Conservation (phyloP, 2,888 invertebrate species). For the Thymelicus sylvestris region DNA sequence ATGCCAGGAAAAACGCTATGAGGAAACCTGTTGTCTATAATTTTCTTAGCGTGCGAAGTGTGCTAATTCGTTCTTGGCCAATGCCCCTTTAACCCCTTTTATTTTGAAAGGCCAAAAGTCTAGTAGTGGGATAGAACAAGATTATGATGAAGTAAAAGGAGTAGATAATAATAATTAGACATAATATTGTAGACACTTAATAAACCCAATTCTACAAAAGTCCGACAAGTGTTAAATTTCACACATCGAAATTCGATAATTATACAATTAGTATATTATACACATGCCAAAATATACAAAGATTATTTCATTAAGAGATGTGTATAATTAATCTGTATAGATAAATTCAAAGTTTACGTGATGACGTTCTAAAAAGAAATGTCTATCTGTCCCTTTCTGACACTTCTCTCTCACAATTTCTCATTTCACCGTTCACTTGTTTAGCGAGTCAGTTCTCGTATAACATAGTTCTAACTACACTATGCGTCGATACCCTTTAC, state of each 20-base stretch:
- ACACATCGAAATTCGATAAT: background rate
- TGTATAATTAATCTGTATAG: conserved; percentile 44
- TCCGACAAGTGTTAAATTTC: background rate
- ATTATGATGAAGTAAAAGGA: no score
- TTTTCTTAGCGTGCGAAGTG: no score
- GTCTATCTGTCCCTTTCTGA: conserved; percentile 61
- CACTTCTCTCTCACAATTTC: conserved; percentile 78
- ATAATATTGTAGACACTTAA: no score
- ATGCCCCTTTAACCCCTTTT: no score
- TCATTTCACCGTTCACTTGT: conserved; percentile 85
- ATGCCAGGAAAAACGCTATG: no score
- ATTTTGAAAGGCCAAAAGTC: no score
- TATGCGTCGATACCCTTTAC: conserved; percentile 17
- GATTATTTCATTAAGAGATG: background rate
- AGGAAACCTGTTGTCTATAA: no score
- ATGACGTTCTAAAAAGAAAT: conserved; percentile 46
- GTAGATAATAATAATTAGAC: no score
- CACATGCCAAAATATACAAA: background rate
- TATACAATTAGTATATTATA: background rate
- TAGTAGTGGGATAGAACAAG: no score
- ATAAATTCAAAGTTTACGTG: conserved; percentile 27
- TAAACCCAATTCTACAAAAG: no score
- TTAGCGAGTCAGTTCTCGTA: conserved; percentile 70
- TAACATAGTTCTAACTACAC: conserved; percentile 59
- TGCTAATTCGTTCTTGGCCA: no score